Percentiles rank a stretch among this genome's conserved stretches.
Conservation (phyloP, 2,797 vertebrate genomes). For the Australoheros facetus region DNA sequence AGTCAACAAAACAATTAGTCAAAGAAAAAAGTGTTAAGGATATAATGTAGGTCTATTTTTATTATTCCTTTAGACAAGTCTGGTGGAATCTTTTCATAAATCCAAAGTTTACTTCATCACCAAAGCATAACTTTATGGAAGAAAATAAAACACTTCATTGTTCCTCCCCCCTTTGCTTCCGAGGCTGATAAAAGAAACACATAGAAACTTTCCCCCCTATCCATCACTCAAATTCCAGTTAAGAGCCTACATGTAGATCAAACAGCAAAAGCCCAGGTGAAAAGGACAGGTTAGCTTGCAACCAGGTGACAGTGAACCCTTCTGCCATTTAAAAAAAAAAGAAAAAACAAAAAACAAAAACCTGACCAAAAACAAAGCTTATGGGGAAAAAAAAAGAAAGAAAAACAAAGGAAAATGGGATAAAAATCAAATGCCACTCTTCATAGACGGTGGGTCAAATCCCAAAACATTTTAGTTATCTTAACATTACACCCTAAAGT, state of each 20-base stretch:
- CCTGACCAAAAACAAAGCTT: slow-evolving; percentile 53
- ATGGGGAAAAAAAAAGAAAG: slow-evolving; percentile 36
- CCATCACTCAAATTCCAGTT: slow-evolving; percentile 77
- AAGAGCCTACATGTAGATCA: slow-evolving; percentile 69
- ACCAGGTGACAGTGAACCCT: slow-evolving; percentile 60
- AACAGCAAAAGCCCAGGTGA: slow-evolving; percentile 65
- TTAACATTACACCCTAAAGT: slow-evolving; percentile 54
- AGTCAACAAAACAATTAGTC: slow-evolving; percentile 42
- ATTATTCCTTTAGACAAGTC: slow-evolving; percentile 75
- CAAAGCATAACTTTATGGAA: slow-evolving; percentile 60
- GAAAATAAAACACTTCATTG: slow-evolving; percentile 49
- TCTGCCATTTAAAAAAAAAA: slow-evolving; percentile 53
- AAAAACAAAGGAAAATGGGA: slow-evolving; percentile 46
- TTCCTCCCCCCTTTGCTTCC: slow-evolving; percentile 48
- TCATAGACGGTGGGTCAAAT: slow-evolving; percentile 66
- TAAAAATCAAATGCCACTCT: slow-evolving; percentile 74
- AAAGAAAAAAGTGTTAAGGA: slow-evolving; percentile 58
- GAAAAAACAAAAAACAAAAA: neutral
- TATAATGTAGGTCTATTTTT: slow-evolving; percentile 76
- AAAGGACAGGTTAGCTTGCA: slow-evolving; percentile 57
- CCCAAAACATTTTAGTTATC: slow-evolving; percentile 62
- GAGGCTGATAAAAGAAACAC: slow-evolving; percentile 70
- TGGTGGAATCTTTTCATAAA: slow-evolving; percentile 70
- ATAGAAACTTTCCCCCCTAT: slow-evolving; percentile 49
- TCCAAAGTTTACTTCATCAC: slow-evolving; percentile 67